Evolutionary conservation across 1,140 invertebrate genomes (phyloP).

Genomic region (Drosophila pruinosa): DNA sequence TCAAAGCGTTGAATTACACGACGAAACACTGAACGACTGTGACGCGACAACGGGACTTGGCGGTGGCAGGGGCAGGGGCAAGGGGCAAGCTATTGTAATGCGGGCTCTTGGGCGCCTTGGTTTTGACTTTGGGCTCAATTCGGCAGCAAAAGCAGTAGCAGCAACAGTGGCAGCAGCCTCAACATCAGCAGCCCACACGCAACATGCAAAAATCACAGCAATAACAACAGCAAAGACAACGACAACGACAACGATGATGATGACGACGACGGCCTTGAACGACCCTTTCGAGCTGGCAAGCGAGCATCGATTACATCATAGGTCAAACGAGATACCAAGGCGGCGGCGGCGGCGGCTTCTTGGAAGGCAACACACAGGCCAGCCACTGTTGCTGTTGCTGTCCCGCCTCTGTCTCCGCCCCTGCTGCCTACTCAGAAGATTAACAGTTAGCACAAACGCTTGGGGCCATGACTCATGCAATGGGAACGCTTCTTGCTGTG

Average conservation of each 20-base stretch:
- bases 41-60: conserved; percentile 1
- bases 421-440: not conserved
- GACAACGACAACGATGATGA: not conserved
- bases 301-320: conserved; percentile 34
- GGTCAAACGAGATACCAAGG: conserved; percentile 10
- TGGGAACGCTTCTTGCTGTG: conserved; percentile 37
- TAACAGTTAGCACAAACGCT: conserved; percentile 23
- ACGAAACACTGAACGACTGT: conserved; percentile 46
- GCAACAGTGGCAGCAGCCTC: not conserved
- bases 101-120: conserved; percentile 46
- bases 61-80: not conserved
- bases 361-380: not conserved
- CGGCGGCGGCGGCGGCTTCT: conserved; percentile 7
- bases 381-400: too few relatives aligned
- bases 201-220: conserved; percentile 5
- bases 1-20: conserved; percentile 75
- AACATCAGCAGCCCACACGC: conserved; percentile 7
- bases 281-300: conserved; percentile 31
- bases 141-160: conserved; percentile 1
- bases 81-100: not conserved
- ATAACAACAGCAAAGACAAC: not conserved
- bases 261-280: conserved; percentile 24
- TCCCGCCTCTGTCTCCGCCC: not conserved
- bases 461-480: conserved; percentile 21
- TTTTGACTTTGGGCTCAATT: conserved; percentile 65